Evolutionary conservation across 2,888 invertebrate genomes (phyloP).

Genomic region (Drosophila anomalata): DNA sequence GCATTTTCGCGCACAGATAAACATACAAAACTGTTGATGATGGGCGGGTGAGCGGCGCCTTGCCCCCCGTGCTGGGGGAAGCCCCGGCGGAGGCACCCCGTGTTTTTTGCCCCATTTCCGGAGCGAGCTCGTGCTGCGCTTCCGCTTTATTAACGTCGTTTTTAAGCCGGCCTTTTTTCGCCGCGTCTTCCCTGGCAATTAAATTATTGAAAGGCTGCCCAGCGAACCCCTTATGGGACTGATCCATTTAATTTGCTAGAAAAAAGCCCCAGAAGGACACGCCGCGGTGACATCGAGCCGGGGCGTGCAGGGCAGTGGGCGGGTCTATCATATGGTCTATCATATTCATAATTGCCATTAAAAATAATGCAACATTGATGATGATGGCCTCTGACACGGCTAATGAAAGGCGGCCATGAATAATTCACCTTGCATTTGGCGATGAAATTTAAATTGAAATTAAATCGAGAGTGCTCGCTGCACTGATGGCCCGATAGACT

Average conservation of each 20-base stretch:
- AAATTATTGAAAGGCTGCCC: constrained; percentile 59
- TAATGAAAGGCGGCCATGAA: constrained; percentile 40
- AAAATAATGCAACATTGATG: constrained; percentile 39
- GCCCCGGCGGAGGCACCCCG: constrained; percentile 8
- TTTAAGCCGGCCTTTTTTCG: constrained; percentile 32
- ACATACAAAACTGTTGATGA: constrained; percentile 59
- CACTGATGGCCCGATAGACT: constrained; percentile 7
- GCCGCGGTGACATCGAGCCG: background rate
- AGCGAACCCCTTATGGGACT: constrained; percentile 21
- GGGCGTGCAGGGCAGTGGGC: background rate
- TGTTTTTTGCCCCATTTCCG: constrained; percentile 68
- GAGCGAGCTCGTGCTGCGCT: constrained; percentile 53
- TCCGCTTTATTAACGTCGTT: constrained; percentile 77
- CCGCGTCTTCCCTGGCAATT: constrained; percentile 48
- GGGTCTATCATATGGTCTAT: background rate
- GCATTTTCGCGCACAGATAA: constrained; percentile 80
- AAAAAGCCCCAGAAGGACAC: constrained; percentile 12
- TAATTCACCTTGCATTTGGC: constrained; percentile 41
- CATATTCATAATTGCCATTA: constrained; percentile 52
- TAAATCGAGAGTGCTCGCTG: constrained; percentile 56
- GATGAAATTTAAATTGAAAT: constrained; percentile 66
- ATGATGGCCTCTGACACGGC: constrained; percentile 33
- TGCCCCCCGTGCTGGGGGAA: constrained; percentile 1
- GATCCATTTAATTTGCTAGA: constrained; percentile 44
- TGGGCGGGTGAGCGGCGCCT: constrained; percentile 32